Evolutionary conservation across 37 sponge, comb jelly and placozoan genomes (phyloP), one percentile per base, ranked within the genome.

Genomic region (Bolinopsis microptera): DNA sequence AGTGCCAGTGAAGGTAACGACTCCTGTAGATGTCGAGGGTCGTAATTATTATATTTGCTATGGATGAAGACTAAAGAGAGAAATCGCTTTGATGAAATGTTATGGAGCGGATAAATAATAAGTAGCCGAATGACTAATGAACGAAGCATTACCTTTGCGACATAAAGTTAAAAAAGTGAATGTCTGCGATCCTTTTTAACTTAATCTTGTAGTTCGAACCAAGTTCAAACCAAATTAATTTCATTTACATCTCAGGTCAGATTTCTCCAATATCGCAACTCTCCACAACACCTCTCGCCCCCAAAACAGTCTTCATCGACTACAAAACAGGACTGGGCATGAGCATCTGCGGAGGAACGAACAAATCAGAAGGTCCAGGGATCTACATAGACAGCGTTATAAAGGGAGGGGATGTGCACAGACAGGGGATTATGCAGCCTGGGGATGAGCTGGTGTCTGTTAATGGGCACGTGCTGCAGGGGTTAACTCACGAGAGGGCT

Each of bases 361-460:
- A 93, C 32, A 39, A 69, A 5, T 28, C 93, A 0, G 94, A 90
- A 38, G 96, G 96, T 22, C 96, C 96, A 23, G 80, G 93, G 9
- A 93, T 96, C 74, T 94, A 76, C 48, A 95, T 96, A 41, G 97
- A 95, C 28, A 94, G 38, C 69, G 94, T 96, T 61, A 82, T 95
- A 0, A 83, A 93, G 68, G 97, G 97, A 35, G 93, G 95, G 74
- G 97, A 95, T 94, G 96, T 95, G 23, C 92, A 93, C n/a, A 95
- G 94, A 76, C 96, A 96, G 88, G 94, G 95, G 0, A 72, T 37
- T 0, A 68, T 96, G 67, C 68, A 69, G 76, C 35, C 93, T 24
- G 97, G 97, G 30, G 97, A 96, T 35, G 38, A 93, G 35, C 92
- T 96, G 1, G 48, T 96, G 22, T 83, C 95, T n/a, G 93, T 96